phyloP scores from a whole-genome alignment of 2,113 vertebrate genomes.

The Ciconia maguari region DNA sequence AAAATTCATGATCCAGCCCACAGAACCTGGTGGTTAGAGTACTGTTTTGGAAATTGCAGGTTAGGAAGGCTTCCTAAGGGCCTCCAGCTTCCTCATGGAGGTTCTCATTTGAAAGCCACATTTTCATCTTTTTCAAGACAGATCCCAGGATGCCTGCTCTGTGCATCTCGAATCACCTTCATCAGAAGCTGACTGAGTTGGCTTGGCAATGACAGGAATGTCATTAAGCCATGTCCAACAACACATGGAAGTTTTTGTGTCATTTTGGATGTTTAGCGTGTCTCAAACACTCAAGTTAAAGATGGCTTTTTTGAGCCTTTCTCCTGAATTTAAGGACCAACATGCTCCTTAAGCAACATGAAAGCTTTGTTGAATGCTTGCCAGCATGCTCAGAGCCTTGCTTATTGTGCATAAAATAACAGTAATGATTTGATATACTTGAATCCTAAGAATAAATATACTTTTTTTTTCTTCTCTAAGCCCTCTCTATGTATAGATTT shows the following conservation, averaged over 20 bases:
- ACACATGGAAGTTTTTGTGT: not conserved
- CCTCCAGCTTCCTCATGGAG: not conserved
- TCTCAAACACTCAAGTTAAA: not conserved
- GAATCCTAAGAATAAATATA: conserved; percentile 18
- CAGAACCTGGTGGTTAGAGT: not conserved
- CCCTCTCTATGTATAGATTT: not conserved
- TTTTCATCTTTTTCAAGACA: not conserved
- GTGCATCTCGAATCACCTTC: not conserved
- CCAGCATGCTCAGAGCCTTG: not conserved
- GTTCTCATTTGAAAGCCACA: not conserved
- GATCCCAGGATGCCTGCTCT: not conserved
- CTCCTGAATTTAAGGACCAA: not conserved
- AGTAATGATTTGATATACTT: not conserved
- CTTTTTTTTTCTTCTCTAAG: not conserved
- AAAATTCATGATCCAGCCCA: not conserved
- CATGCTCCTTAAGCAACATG: not conserved
- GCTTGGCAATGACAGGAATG: not conserved
- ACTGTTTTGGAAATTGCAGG: not conserved
- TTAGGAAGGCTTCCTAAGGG: not conserved
- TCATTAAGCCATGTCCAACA: not conserved
- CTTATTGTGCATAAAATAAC: conserved; percentile 4
- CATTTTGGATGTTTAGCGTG: not conserved
- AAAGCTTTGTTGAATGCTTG: not conserved
- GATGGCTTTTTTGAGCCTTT: not conserved
- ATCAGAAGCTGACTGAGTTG: not conserved